Evolutionary conservation across 2,113 vertebrate species (phyloP).

Genomic region (Lophius piscatorius): DNA sequence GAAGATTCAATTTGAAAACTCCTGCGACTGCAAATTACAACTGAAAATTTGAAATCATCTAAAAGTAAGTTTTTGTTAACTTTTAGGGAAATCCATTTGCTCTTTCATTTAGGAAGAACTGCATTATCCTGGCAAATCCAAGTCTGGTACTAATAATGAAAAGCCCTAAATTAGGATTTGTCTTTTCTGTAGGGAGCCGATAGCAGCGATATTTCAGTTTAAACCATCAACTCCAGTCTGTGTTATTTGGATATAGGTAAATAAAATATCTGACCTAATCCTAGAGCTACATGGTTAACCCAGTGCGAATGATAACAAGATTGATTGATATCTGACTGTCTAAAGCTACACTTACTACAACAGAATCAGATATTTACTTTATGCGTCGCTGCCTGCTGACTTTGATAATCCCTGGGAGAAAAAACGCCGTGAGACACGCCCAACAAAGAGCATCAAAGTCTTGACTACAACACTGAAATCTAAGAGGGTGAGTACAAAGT

Average conservation of each 20-base stretch:
- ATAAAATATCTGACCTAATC: not conserved
- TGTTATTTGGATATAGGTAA: not conserved
- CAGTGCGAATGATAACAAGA: constrained; percentile 1
- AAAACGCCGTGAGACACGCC: constrained; percentile 19
- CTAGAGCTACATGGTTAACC: not conserved
- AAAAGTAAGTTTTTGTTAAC: no score
- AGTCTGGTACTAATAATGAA: no score
- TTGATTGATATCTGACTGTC: not conserved
- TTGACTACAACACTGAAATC: constrained; percentile 15
- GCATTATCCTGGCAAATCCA: no score
- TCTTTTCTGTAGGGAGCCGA: no score
- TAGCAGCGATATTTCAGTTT: no score
- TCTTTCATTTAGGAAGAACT: no score
- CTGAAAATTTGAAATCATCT: no score
- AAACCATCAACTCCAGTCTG: no score
- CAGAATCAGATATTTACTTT: constrained; percentile 43
- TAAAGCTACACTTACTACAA: constrained; percentile 26
- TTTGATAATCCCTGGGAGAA: constrained; percentile 7
- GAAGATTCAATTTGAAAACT: no score
- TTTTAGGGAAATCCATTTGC: no score
- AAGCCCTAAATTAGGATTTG: no score
- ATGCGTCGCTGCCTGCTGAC: constrained; percentile 30
- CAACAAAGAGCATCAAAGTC: constrained; percentile 10
- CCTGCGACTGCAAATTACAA: no score
- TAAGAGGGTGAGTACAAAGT: constrained; percentile 36